Percentiles rank a stretch among this genome's conserved stretches.
These are phyloP conservation scores for Alaudala cheleensis DNA, from an alignment of 2,113 vertebrate species.

Conservation along the genomic window DNA sequence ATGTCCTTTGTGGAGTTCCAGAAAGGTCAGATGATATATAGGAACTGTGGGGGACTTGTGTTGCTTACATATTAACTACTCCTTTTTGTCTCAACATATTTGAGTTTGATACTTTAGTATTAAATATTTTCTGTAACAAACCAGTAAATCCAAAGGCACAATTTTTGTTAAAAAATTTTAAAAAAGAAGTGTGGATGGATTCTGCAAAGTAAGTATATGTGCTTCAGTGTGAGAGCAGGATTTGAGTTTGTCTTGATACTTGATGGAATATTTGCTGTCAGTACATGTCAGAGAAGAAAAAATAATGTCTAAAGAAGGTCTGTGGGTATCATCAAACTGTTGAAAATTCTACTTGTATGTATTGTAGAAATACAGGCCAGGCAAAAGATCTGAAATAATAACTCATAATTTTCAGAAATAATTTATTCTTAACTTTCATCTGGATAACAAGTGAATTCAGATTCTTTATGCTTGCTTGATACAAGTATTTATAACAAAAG, in stretches of 20 bases:
- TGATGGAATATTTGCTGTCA: background rate
- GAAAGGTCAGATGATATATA: accelerated
- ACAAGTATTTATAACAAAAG: background rate
- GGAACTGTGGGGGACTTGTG: background rate
- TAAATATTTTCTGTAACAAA: background rate
- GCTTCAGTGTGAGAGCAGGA: background rate
- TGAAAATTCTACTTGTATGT: accelerated
- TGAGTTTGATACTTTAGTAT: background rate
- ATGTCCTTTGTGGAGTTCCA: background rate
- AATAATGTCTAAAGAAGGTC: background rate
- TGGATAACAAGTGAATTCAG: background rate
- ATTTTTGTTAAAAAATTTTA: background rate
- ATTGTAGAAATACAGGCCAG: background rate
- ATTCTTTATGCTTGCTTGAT: background rate
- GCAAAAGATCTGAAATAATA: background rate
- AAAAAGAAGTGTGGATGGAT: background rate
- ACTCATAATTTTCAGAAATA: background rate
- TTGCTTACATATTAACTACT: background rate
- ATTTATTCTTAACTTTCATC: background rate
- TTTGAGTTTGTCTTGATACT: background rate
- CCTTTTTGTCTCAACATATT: background rate
- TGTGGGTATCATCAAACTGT: background rate
- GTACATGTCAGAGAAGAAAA: background rate
- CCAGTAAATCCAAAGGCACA: background rate
- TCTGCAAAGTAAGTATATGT: background rate